phyloP scores from a whole-genome alignment of 1,140 invertebrate genomes.

The Euglossa dilemma region DNA sequence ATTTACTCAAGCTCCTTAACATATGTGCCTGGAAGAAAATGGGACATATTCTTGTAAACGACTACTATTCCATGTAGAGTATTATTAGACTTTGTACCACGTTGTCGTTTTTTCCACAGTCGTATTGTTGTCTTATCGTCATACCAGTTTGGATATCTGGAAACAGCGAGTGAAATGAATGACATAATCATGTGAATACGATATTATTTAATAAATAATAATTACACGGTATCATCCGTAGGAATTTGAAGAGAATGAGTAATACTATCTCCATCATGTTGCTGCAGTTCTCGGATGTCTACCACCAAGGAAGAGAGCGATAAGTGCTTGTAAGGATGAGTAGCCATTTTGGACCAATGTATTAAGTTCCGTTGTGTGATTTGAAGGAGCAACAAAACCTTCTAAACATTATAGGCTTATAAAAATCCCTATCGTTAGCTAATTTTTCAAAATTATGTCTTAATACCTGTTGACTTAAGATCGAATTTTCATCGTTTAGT shows the following conservation, averaged over 20 bases:
- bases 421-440: too few relatives aligned
- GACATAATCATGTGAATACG: background rate
- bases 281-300: constrained; percentile 72
- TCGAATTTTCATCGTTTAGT: constrained; percentile 79
- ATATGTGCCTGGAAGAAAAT: constrained; percentile 82
- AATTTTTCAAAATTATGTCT: background rate
- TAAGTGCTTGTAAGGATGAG: constrained; percentile 62
- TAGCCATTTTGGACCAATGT: constrained; percentile 69
- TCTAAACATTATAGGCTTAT: constrained; percentile 65
- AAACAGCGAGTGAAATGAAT: background rate
- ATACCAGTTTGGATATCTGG: constrained; percentile 81
- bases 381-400: constrained; percentile 74
- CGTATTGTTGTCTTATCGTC: constrained; percentile 77
- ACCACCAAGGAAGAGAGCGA: constrained; percentile 70
- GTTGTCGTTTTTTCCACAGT: constrained; percentile 69
- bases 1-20: constrained; percentile 83
- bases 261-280: constrained; percentile 63
- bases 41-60: constrained; percentile 82
- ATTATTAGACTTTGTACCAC: constrained; percentile 63
- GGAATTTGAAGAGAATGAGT: constrained; percentile 75
- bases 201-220: background rate
- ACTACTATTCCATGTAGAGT: constrained; percentile 78
- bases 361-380: constrained; percentile 72
- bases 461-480: constrained; percentile 82
- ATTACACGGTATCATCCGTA: constrained; percentile 73